Evolutionary conservation across 2,888 invertebrate genomes (phyloP).

Genomic region (Creontiades dilutus): DNA sequence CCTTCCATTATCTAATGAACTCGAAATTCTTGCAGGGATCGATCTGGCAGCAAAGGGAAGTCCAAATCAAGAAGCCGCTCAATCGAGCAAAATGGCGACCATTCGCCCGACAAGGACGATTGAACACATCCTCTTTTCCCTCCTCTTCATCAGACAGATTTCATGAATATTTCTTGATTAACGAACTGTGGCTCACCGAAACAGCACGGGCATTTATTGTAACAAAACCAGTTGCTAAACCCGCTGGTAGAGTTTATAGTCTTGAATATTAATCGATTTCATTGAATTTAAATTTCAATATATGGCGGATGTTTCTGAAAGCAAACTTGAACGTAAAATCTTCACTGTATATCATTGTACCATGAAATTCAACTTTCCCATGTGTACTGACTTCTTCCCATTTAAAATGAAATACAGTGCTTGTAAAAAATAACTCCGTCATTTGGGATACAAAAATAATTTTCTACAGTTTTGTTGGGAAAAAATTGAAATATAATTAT

Average conservation of each 20-base stretch:
- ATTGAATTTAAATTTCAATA: background rate
- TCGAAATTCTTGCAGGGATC: conserved; percentile 80
- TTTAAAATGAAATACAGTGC: background rate
- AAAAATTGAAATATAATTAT: background rate
- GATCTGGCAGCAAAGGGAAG: conserved; percentile 85
- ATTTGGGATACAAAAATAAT: background rate
- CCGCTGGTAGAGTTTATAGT: background rate
- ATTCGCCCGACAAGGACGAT: conserved; percentile 77
- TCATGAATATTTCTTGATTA: conserved; percentile 1
- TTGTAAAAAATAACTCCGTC: background rate
- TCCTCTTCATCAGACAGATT: conserved; percentile 14
- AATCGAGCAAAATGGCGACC: conserved; percentile 80
- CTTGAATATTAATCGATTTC: background rate
- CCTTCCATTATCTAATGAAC: background rate
- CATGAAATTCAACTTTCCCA: background rate
- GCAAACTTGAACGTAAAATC: background rate
- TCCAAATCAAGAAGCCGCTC: conserved; percentile 81
- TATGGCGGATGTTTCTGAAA: background rate
- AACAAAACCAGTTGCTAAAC: background rate
- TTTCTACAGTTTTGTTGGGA: background rate
- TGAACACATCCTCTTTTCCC: conserved; percentile 64
- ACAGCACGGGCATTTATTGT: background rate
- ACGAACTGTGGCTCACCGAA: background rate
- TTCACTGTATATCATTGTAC: conserved; percentile 2
- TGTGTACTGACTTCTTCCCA: background rate